These are phyloP conservation scores for Entomobrya proxima DNA, from an alignment of 2,888 invertebrate genomes.

Conservation along the genomic window DNA sequence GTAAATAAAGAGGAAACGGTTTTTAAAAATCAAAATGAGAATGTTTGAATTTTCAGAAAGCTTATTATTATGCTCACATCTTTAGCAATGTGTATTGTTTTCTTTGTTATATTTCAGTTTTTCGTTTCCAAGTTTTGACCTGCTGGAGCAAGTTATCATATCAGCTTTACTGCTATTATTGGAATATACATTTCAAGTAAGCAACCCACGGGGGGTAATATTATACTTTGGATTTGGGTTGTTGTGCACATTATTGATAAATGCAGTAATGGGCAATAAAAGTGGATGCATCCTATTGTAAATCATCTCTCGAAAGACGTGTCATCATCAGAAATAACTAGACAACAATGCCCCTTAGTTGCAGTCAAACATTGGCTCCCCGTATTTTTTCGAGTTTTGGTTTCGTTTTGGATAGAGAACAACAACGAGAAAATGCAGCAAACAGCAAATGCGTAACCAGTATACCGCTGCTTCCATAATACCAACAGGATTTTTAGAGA, in stretches of 20 bases:
- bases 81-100: not conserved
- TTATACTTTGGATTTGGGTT: conserved; percentile 1
- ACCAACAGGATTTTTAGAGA: not conserved
- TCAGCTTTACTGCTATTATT: not conserved
- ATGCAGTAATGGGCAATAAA: conserved; percentile 39
- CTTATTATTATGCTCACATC: not conserved
- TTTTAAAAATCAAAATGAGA: not conserved
- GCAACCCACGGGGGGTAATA: conserved; percentile 21
- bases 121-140: not conserved
- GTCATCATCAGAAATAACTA: conserved; percentile 35
- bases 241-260: conserved; percentile 7
- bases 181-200: not conserved
- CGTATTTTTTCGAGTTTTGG: not conserved
- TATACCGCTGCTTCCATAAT: not conserved
- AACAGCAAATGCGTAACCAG: no score
- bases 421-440: no score
- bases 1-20: not conserved
- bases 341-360: not conserved
- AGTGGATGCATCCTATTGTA: conserved; percentile 62
- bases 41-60: not conserved
- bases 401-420: no score
- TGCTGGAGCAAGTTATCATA: not conserved
- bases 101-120: not conserved
- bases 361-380: not conserved
- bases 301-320: conserved; percentile 55